phyloP scores from a whole-genome alignment of 92 coral and sea anemone genomes.

The Zoanthus sociatus region DNA sequence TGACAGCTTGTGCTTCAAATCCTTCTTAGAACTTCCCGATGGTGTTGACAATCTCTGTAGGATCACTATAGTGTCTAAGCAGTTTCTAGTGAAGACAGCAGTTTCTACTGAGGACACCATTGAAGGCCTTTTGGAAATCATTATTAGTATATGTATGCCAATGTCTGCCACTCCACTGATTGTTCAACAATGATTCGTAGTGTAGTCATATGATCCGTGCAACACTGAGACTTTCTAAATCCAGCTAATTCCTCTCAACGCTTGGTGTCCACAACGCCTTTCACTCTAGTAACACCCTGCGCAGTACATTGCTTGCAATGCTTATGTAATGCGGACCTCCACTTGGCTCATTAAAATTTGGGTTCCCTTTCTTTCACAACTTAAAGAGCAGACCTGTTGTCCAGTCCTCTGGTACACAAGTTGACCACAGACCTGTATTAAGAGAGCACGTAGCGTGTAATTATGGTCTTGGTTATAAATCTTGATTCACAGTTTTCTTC shows the following conservation, averaged over 20 bases:
- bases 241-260: conserved; percentile 16
- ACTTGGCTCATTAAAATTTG: conserved; percentile 11
- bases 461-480: no score
- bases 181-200: not conserved
- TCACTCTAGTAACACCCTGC: conserved; percentile 42
- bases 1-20: conserved; percentile 19
- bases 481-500: no score
- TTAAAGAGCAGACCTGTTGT: conserved; percentile 43
- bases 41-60: not conserved
- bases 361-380: conserved; percentile 50
- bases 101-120: conserved; percentile 19
- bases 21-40: not conserved
- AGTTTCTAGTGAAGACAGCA: no score
- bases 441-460: no score
- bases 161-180: not conserved
- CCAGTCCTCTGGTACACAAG: conserved; percentile 22
- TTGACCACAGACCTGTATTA: no score
- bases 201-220: conserved; percentile 19
- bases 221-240: not conserved
- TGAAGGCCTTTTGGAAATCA: not conserved
- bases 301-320: conserved; percentile 39
- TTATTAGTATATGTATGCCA: not conserved
- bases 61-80: conserved; percentile 19
- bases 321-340: no score
- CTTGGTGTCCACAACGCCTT: conserved; percentile 32